A percentile compares a stretch with the other conserved stretches of the same genome.
phyloP scores from a whole-genome alignment of 2,113 vertebrate genomes.

The Isichthys henryi region DNA sequence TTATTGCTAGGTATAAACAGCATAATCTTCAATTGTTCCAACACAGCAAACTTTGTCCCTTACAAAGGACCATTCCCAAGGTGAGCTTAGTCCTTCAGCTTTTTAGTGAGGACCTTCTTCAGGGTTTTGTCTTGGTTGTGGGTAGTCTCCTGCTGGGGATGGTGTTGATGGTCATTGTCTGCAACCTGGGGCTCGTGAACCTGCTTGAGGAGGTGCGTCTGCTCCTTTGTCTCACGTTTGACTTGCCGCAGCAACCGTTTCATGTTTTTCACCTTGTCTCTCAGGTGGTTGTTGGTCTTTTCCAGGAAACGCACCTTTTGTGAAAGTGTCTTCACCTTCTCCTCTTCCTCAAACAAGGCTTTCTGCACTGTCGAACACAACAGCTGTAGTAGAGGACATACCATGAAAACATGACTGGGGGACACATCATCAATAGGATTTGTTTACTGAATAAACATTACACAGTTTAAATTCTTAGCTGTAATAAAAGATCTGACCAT shows the following conservation, averaged over 20 bases:
- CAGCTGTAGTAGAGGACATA: constrained; percentile 44
- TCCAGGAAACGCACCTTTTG: constrained; percentile 67
- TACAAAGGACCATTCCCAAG: neutral
- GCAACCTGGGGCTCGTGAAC: constrained; percentile 47
- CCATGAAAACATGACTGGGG: neutral
- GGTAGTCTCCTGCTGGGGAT: constrained; percentile 60
- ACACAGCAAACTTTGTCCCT: neutral
- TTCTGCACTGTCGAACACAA: constrained; percentile 70
- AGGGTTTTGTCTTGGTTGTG: constrained; percentile 48
- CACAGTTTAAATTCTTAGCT: neutral
- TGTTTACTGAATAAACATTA: neutral
- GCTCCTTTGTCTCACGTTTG: constrained; percentile 59
- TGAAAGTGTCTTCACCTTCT: constrained; percentile 63
- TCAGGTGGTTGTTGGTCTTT: constrained; percentile 69
- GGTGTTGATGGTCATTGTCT: constrained; percentile 21
- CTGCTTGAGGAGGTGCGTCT: constrained; percentile 58
- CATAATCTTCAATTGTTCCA: neutral
- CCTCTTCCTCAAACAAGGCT: constrained; percentile 73
- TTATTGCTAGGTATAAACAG: neutral
- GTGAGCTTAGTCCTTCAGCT: constrained; percentile 45
- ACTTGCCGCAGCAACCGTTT: constrained; percentile 67
- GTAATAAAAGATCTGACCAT: neutral
- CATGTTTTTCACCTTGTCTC: constrained; percentile 70
- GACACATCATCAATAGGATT: neutral
- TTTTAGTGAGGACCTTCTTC: constrained; percentile 52